These are phyloP conservation scores for Drosophila ironensis DNA, from an alignment of 1,140 invertebrate species.

Conservation along the genomic window DNA sequence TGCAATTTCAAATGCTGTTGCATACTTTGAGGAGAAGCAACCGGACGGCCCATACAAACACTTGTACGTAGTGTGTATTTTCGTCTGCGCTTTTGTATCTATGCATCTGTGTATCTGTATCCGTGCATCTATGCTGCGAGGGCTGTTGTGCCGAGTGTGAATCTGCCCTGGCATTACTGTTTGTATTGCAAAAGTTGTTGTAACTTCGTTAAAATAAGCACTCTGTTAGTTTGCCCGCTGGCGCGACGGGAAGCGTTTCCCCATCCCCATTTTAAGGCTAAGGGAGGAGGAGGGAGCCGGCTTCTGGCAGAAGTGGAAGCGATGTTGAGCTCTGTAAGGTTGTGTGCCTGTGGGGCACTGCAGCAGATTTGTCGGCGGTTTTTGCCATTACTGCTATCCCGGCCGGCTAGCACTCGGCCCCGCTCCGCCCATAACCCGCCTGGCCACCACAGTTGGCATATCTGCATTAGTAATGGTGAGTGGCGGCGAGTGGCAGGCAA, in stretches of 20 bases:
- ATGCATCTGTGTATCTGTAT: slow-evolving; percentile 11
- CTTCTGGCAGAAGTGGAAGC: background rate
- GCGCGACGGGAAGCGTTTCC: slow-evolving; percentile 49
- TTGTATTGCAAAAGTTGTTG: slow-evolving; percentile 79
- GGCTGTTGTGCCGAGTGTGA: slow-evolving; percentile 70
- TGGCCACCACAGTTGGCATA: slow-evolving; percentile 51
- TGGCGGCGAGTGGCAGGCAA: slow-evolving; percentile 62
- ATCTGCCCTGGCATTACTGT: slow-evolving; percentile 77
- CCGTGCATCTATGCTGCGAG: slow-evolving; percentile 30
- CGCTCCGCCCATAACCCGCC: background rate
- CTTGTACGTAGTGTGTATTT: slow-evolving; percentile 6
- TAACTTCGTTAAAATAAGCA: slow-evolving; percentile 79
- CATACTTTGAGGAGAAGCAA: slow-evolving; percentile 54
- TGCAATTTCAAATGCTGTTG: slow-evolving; percentile 40
- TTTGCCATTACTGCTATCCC: slow-evolving; percentile 64
- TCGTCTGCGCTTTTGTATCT: slow-evolving; percentile 2
- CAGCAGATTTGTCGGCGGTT: slow-evolving; percentile 77
- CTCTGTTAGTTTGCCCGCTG: slow-evolving; percentile 76
- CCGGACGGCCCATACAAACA: slow-evolving; percentile 34
- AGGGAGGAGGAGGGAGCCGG: background rate
- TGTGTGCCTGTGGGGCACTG: slow-evolving; percentile 47
- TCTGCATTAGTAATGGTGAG: slow-evolving; percentile 75
- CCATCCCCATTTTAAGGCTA: background rate
- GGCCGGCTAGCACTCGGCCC: background rate
- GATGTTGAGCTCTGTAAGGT: background rate